Evolutionary conservation across 2,888 invertebrate species (phyloP), one percentile per base, ranked within the genome.

Genomic region (Encarsia formosa): DNA sequence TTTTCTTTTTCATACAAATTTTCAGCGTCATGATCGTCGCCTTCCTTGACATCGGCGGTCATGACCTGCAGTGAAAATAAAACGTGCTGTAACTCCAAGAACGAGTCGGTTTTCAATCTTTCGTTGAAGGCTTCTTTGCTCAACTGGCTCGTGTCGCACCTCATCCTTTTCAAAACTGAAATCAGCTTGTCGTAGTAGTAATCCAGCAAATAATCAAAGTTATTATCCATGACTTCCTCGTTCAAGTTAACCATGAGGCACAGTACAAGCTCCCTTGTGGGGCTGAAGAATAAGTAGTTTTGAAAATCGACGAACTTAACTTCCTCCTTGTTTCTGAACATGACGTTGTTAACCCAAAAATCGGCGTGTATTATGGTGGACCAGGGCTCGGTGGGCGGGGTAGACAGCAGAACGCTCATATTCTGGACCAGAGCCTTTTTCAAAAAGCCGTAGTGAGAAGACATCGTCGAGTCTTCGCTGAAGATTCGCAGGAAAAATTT

Each of bases 221-320:
- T 68, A 19, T 76, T 60, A 2, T 76, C 75, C 5, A 78, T 61
- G 1, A 78, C 70, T 0, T 64, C 60, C 5, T 73, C 69, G 2
- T 75, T 69, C 2, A 81, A 74, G 57, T 81, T 81, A 1, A 79
- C 76, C 20, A 78, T 76, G 8, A 83, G 52, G 43, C 81, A 77
- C 57, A 83, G 82, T 2, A 79, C 63, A 9, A 83, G 60, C 63
- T 83, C 83, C 19, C 78, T 74, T 0, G 75, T 59, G 4, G 79
- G 70, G 3, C 78, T 79, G 23, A 76, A 69, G 49, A 78, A 79
- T 11, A 76, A 66, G 37, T 79, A 77, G 23, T 80, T 74, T 65
- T 83, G 83, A 51, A 82, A 78, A 61, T 83, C 83, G 1, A 83
- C 74, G 38, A 83, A 76, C 67, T 81, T 83, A 4, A 81, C 65